These are phyloP conservation scores for Mesitornis unicolor DNA, from an alignment of 2,113 vertebrate genomes.

Conservation along the genomic window DNA sequence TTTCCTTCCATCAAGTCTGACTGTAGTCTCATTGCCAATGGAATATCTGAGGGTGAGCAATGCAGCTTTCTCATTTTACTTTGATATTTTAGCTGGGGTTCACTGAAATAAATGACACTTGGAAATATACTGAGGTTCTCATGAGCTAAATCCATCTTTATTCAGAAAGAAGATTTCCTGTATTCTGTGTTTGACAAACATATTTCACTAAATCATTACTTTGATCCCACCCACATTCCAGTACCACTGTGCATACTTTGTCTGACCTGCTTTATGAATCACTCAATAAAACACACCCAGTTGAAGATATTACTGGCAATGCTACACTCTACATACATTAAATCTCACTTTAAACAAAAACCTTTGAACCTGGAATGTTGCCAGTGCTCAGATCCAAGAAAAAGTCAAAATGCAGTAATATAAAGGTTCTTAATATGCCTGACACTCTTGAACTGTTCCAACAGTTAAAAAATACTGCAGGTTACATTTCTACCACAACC, in stretches of 20 bases:
- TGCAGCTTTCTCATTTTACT: not conserved
- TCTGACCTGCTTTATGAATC: conserved; percentile 53
- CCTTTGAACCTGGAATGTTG: conserved; percentile 1
- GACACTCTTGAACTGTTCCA: not conserved
- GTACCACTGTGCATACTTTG: conserved; percentile 43
- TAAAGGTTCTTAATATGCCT: not conserved
- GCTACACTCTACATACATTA: not conserved
- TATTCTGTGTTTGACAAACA: not conserved
- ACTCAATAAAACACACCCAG: conserved; percentile 54
- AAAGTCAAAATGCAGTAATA: not conserved
- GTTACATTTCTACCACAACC: not conserved
- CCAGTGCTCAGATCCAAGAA: not conserved
- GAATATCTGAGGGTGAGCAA: not conserved
- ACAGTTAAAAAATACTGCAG: not conserved
- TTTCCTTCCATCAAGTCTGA: not conserved
- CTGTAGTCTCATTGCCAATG: not conserved
- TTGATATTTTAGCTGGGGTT: not conserved
- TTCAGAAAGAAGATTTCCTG: conserved; percentile 35
- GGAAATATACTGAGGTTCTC: conserved; percentile 1
- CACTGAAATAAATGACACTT: conserved; percentile 5
- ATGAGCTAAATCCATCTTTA: conserved; percentile 2
- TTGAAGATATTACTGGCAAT: conserved; percentile 38
- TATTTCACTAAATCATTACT: conserved; percentile 23
- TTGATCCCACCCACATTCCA: conserved; percentile 52
- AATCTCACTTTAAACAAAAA: conserved; percentile 35